These are phyloP conservation scores for Calcarius lapponicus DNA, from an alignment of 2,797 vertebrate species.

Conservation along the genomic window DNA sequence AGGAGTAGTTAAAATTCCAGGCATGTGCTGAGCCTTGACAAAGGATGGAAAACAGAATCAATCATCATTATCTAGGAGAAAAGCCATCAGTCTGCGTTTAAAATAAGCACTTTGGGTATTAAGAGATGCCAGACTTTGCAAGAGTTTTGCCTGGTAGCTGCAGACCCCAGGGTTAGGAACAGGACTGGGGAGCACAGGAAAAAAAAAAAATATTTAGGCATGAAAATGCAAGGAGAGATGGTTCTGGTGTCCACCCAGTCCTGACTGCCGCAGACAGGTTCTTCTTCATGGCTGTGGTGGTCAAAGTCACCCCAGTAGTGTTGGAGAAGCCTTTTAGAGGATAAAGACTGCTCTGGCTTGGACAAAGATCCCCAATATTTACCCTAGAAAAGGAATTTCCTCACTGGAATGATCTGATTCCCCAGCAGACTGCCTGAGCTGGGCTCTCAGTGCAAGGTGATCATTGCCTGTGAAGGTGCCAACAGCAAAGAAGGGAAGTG, in stretches of 20 bases:
- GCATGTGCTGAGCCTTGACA: constrained; percentile 54
- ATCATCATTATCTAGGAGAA: constrained; percentile 62
- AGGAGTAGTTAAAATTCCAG: constrained; percentile 63
- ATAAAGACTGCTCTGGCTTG: neutral
- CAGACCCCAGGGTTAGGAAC: neutral
- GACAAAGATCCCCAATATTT: neutral
- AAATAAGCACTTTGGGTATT: constrained; percentile 38
- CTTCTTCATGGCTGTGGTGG: neutral
- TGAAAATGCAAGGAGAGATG: neutral
- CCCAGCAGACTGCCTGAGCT: neutral
- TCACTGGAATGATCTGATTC: neutral
- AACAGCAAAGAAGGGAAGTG: neutral
- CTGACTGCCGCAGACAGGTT: neutral
- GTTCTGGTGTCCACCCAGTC: neutral
- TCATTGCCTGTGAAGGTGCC: neutral
- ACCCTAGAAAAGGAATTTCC: neutral
- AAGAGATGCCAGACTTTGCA: neutral
- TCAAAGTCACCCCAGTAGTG: neutral
- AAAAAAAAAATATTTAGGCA: neutral
- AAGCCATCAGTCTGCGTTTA: constrained; percentile 52
- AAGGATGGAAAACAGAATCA: constrained; percentile 69
- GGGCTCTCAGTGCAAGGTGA: neutral
- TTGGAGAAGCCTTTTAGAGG: neutral
- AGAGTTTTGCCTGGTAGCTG: constrained; percentile 3
- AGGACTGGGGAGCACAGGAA: neutral